Evolutionary conservation across 2,888 invertebrate genomes (phyloP).

Genomic region (Subacronicta megacephala): DNA sequence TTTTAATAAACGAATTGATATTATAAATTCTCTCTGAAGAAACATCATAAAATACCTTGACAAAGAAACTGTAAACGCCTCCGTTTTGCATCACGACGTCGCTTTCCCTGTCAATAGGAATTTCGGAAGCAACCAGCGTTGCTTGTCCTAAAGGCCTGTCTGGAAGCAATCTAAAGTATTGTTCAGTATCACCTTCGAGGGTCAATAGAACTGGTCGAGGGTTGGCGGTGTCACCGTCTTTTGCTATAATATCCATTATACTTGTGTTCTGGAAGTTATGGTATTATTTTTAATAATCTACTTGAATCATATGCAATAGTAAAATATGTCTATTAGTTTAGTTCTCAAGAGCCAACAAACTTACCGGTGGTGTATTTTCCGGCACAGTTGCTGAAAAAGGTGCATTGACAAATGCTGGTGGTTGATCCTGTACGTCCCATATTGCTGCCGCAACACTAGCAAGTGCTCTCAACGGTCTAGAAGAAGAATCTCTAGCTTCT

Average conservation of each 20-base stretch:
- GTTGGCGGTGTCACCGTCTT: slow-evolving; percentile 95
- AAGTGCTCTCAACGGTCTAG: slow-evolving; percentile 90
- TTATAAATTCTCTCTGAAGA: too few species aligned
- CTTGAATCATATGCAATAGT: too few species aligned
- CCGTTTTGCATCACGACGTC: slow-evolving; percentile 93
- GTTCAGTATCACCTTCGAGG: slow-evolving; percentile 92
- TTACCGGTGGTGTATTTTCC: slow-evolving; percentile 92
- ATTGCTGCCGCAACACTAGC: slow-evolving; percentile 94
- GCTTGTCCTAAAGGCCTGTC: slow-evolving; percentile 89
- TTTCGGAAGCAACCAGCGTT: slow-evolving; percentile 90
- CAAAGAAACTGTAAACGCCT: slow-evolving; percentile 93
- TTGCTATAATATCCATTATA: slow-evolving; percentile 92
- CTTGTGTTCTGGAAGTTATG: slow-evolving; percentile 85
- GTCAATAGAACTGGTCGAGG: slow-evolving; percentile 91
- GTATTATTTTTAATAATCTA: not conserved
- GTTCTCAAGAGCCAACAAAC: slow-evolving; percentile 15
- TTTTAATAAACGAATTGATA: too few species aligned
- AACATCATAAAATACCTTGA: slow-evolving; percentile 89
- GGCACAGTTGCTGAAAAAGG: slow-evolving; percentile 94
- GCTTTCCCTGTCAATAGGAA: slow-evolving; percentile 93
- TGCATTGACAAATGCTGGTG: slow-evolving; percentile 94
- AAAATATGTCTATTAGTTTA: too few species aligned
- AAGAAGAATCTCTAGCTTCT: slow-evolving; percentile 91
- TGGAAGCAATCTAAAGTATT: slow-evolving; percentile 91
- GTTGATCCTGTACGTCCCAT: slow-evolving; percentile 95